These are phyloP conservation scores for Druon quercuslanigerum DNA, from an alignment of 1,140 invertebrate species.

Conservation along the genomic window DNA sequence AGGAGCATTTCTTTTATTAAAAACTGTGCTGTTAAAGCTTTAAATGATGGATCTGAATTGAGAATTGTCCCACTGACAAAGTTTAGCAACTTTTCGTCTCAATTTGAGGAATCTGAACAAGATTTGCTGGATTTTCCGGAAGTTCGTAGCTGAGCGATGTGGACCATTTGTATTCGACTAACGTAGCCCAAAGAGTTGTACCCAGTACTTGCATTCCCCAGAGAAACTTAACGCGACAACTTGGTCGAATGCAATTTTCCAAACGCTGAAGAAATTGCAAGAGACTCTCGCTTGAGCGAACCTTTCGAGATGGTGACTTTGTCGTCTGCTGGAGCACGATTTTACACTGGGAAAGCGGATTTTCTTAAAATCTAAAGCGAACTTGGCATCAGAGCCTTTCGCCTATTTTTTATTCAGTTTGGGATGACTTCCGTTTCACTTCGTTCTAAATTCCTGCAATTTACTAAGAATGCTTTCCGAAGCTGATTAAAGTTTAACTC, in stretches of 20 bases:
- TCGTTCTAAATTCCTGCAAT: neutral
- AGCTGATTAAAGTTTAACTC: neutral
- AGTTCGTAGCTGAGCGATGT: neutral
- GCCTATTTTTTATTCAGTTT: neutral
- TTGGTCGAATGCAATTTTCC: slow-evolving; percentile 31
- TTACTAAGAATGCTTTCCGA: neutral
- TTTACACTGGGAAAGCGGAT: neutral
- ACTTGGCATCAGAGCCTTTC: neutral
- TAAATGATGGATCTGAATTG: neutral
- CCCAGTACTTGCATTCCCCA: neutral
- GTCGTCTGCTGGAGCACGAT: slow-evolving; percentile 6
- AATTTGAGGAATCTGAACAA: neutral
- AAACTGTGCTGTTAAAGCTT: neutral
- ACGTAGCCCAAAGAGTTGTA: slow-evolving; percentile 15
- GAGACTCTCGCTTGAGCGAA: slow-evolving; percentile 20
- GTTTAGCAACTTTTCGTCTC: slow-evolving; percentile 3
- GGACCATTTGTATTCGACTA: slow-evolving; percentile 15
- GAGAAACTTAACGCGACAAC: slow-evolving; percentile 14
- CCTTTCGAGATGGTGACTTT: slow-evolving; percentile 21
- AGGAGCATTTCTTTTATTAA: too few species aligned
- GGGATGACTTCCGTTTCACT: neutral
- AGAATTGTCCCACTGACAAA: neutral
- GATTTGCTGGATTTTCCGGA: neutral
- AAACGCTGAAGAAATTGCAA: slow-evolving; percentile 24
- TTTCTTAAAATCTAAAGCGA: slow-evolving; percentile 20